Conservation (phyloP, 2,888 invertebrate species). For the Stenichneumon culpator region DNA sequence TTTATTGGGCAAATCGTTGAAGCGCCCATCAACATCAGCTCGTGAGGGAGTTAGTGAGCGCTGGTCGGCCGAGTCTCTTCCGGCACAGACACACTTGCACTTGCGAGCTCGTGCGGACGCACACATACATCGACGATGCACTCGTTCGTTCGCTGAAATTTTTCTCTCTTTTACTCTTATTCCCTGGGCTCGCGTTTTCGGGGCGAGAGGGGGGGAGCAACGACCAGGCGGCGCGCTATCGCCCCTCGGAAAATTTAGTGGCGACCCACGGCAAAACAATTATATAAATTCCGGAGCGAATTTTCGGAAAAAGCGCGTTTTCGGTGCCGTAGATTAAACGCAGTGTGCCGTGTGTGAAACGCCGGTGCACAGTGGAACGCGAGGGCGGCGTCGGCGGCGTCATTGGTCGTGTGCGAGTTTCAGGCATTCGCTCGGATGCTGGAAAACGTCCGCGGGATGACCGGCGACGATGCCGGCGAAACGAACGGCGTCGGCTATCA, state of each 20-base stretch:
- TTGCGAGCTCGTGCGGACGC: slow-evolving; percentile 4
- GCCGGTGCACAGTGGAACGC: slow-evolving; percentile 31
- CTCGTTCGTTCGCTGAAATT: slow-evolving; percentile 44
- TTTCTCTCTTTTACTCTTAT: slow-evolving; percentile 60
- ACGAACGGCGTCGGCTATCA: slow-evolving; percentile 76
- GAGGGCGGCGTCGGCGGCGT: slow-evolving; percentile 1
- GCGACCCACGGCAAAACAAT: slow-evolving; percentile 83
- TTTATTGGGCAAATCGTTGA: slow-evolving; percentile 81
- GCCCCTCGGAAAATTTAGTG: slow-evolving; percentile 80
- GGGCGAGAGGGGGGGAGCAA: slow-evolving; percentile 39
- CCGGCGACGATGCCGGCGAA: slow-evolving; percentile 54
- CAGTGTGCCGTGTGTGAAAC: slow-evolving; percentile 66
- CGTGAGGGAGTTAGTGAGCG: slow-evolving; percentile 69
- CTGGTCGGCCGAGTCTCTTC: slow-evolving; percentile 29
- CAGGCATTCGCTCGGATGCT: slow-evolving; percentile 48
- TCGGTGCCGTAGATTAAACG: slow-evolving; percentile 82
- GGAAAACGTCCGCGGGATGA: slow-evolving; percentile 40
- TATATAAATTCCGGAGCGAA: slow-evolving; percentile 83
- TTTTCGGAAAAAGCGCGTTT: slow-evolving; percentile 82
- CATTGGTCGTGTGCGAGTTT: slow-evolving; percentile 9
- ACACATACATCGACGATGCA: slow-evolving; percentile 31
- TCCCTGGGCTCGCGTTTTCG: slow-evolving; percentile 61
- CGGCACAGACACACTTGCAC: slow-evolving; percentile 4
- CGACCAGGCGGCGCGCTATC: slow-evolving; percentile 69
- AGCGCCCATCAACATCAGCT: slow-evolving; percentile 81